Evolutionary conservation across 2,888 invertebrate genomes (phyloP), one percentile per base, ranked within the genome.

Genomic region (Labia minor): DNA sequence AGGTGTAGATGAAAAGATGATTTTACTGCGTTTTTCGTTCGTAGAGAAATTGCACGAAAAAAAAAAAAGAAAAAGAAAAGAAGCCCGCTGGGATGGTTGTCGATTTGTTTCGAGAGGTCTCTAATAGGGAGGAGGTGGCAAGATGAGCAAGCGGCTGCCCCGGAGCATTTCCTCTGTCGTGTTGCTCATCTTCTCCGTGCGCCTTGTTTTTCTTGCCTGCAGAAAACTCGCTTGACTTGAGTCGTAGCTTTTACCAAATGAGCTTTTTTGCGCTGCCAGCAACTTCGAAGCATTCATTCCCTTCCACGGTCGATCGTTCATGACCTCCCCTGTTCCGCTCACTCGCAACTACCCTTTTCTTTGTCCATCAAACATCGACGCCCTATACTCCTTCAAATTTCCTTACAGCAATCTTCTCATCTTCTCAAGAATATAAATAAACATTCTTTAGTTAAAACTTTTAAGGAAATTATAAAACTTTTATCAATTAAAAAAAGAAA

Each of bases 171-270:
- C 49, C 49, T 49, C 49, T 49, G 49, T 49, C 49, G 49, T 49
- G 49, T 16, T 49, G n/a, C 14, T 49, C 49, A 49, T 49, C 49
- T 11, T 49, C 49, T 49, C 14, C 49, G 16, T 14, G n/a, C 16
- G 4, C 49, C 49, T 49, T 49, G 49, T 49, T 49, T 49, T 49
- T 49, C 49, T 49, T 49, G n/a, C 16, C 49, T n/a, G 49, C 49
- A 49, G 49, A 49, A 49, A 49, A 49, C 49, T 49, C 49, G 49
- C 49, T 49, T 49, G 49, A 49, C 49, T 49, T 49, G 49, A 49
- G 49, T 14, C 49, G 49, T 49, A n/a, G 49, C 49, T 49, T 49
- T 49, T 49, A 49, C 49, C 49, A 49, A 49, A 49, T 49, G 49
- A 49, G 49, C 49, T 49, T 49, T 26, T 49, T 49, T 49, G 49